These are phyloP conservation scores for human DNA, from an alignment of 2,113 vertebrate species.

Conservation along the genomic window DNA sequence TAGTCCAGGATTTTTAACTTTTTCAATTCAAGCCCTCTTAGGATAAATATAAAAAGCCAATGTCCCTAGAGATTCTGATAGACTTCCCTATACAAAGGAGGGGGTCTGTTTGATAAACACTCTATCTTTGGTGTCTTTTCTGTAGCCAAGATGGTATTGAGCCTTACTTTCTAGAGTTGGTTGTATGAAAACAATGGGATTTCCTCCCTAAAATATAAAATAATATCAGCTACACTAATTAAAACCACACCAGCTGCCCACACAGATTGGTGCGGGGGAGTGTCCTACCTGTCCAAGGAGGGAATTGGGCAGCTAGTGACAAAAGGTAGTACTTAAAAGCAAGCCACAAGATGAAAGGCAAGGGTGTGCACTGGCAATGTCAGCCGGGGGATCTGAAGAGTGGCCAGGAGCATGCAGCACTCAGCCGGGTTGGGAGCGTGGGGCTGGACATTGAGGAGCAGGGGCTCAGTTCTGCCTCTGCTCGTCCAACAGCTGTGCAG, in stretches of 20 bases:
- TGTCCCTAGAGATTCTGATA: background rate
- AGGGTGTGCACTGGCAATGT: background rate
- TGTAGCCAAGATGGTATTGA: background rate
- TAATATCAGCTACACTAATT: background rate
- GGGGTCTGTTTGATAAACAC: background rate
- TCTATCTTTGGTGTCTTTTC: background rate
- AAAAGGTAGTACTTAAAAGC: background rate
- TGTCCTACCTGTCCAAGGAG: background rate
- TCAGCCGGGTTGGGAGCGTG: background rate
- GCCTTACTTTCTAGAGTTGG: background rate
- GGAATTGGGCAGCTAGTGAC: background rate
- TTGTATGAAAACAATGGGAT: background rate
- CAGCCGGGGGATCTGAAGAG: background rate
- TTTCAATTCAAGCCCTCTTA: background rate
- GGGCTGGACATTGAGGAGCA: background rate
- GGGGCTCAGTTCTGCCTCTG: background rate
- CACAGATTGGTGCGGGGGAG: background rate
- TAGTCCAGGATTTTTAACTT: background rate
- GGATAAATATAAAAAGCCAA: constrained; percentile 29
- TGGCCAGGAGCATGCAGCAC: background rate
- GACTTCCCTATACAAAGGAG: background rate
- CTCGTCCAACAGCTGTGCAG: background rate
- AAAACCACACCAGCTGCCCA: background rate
- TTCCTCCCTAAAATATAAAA: background rate
- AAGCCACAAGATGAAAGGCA: background rate